These are phyloP conservation scores for Barypeithes pellucidus DNA, from an alignment of 2,888 invertebrate species.

Conservation along the genomic window DNA sequence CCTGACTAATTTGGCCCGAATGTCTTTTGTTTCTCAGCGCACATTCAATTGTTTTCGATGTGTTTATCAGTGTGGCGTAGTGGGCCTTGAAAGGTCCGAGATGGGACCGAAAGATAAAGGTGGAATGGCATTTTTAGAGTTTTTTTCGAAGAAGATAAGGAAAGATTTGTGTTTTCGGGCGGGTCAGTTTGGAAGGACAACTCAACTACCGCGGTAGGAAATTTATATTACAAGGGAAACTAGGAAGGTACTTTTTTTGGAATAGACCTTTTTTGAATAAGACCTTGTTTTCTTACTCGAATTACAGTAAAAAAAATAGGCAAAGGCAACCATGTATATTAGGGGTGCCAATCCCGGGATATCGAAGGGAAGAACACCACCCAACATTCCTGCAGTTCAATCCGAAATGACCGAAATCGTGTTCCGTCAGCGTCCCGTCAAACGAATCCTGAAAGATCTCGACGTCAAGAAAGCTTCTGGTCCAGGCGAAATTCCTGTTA, in stretches of 20 bases:
- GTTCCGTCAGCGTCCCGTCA: no score
- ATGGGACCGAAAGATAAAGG: slow-evolving; percentile 64
- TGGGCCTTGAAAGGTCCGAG: slow-evolving; percentile 65
- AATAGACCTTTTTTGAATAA: no score
- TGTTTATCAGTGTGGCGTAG: slow-evolving; percentile 68
- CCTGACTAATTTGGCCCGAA: slow-evolving; percentile 69
- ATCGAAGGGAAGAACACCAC: no score
- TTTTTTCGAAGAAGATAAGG: slow-evolving; percentile 50
- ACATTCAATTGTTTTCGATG: slow-evolving; percentile 66
- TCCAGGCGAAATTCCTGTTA: no score
- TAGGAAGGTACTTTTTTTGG: background rate
- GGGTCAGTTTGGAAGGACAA: slow-evolving; percentile 46
- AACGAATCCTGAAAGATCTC: no score
- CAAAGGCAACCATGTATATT: no score
- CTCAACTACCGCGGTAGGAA: slow-evolving; percentile 48
- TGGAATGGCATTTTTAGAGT: slow-evolving; percentile 66
- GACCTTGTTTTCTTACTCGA: no score
- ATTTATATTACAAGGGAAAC: slow-evolving; percentile 33
- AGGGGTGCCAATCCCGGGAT: no score
- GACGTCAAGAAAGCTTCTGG: no score
- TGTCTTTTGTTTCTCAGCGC: slow-evolving; percentile 67
- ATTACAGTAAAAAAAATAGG: no score
- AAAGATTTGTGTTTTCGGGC: slow-evolving; percentile 51
- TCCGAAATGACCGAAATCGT: no score
- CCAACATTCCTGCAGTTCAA: no score